Evolutionary conservation across 1,140 invertebrate genomes (phyloP), one percentile per base, ranked within the genome.

Genomic region (Artemia franciscana): DNA sequence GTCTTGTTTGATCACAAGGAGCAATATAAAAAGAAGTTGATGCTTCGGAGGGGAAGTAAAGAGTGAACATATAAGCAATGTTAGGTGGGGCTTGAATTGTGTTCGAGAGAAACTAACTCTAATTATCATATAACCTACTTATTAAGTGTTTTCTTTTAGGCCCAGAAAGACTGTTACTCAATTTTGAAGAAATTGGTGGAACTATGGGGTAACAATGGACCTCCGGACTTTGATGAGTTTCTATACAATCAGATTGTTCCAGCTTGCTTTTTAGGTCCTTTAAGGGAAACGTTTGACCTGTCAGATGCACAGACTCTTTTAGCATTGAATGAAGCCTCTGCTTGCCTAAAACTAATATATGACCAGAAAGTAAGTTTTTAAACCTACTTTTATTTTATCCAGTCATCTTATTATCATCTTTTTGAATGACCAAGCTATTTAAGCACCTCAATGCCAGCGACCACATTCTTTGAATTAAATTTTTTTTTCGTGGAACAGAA

Each of bases 111-210:
- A n/a, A n/a, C n/a, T n/a, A n/a, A n/a, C n/a, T n/a, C n/a, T n/a
- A n/a, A n/a, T n/a, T n/a, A n/a, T n/a, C n/a, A n/a, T n/a, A n/a
- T n/a, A n/a, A n/a, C n/a, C n/a, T n/a, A n/a, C n/a, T n/a, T n/a
- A n/a, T n/a, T n/a, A n/a, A 3, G 5, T 30, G 57, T 4, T 39
- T 58, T 56, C 59, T 67, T 68, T 24, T 60, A 71, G 72, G 73
- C 74, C 61, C 79, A 80, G 68, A 79, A 78, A 67, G 74, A 71
- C 7, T 80, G 78, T 66, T 80, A 78, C 67, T 68, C 69, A n/a
- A 79, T 78, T 60, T 68, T 80, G 56, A 74, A 69, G 58, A 77
- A 73, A 67, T 68, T 79, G 57, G 72, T 79, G 1, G 76, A 78
- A 62, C 59, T 74, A 4, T 80, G 77, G 78, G 70, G 71, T 9